Evolutionary conservation across 2,113 vertebrate species (phyloP), one percentile per base, ranked within the genome.

Genomic region (Eclectus roratus): DNA sequence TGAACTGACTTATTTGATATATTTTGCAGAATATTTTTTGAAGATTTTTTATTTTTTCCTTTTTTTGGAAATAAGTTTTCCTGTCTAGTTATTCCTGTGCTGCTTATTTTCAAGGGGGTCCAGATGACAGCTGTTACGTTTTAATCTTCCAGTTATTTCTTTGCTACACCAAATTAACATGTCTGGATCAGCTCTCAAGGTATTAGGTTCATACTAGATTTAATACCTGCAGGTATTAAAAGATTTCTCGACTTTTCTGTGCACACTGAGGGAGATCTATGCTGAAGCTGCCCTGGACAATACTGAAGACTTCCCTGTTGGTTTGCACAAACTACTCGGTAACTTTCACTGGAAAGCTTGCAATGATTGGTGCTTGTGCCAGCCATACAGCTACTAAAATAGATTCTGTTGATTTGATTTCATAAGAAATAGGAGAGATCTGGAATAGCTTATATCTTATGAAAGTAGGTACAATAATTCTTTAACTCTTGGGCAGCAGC

Each of bases 351-450:
- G 68, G 84, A 94, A 74, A 93, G 61, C 20, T 41, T 73, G 21
- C 11, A 55, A 9, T 69, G 52, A 90, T 33, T 84, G 28, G n/a
- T 77, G 69, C 90, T 91, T 89, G 61, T 88, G 60, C 33, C 73
- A 97, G n/a, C 43, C 78, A 21, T 80, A 65, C 60, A 39, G 19
- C 61, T 89, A 83, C 76, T 90, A 73, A 80, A 80, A 87, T 76
- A 90, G 61, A n/a, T 64, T 66, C 91, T 74, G 65, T 69, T 81
- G 35, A 58, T 72, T 93, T 56, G 53, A 24, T 65, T 91, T 91
- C 88, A 72, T 80, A 88, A 95, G 86, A 97, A 89, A 82, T 44
- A 29, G 53, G 63, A 60, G 18, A 60, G 18, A 55, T 92, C 84
- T 78, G 39, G 50, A 88, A 73, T 83, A 84, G 60, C 85, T 41